Base-by-base conservation (phyloP, 2,888 invertebrate genomes). In the Coenonympha glycerion region DNA sequence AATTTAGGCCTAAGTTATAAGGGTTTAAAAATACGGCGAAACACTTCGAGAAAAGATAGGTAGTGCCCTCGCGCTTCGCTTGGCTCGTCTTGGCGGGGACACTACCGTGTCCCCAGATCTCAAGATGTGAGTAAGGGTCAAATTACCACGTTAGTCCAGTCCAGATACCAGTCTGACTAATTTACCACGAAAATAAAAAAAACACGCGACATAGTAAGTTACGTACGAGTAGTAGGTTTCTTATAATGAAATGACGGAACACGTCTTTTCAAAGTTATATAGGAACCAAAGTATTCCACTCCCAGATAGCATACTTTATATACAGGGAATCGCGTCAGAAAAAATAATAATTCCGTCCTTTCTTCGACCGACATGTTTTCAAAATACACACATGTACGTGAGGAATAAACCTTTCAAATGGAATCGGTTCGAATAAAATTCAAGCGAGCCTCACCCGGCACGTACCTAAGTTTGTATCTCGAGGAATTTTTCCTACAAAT, bases 401-500 rank as follows among this genome's bases (percentile, higher is more conserved):
- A 41, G 30, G 15, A 47, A 47, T 37, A 47, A 42, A 37, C 37
- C 22, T 52, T n/a, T 37, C 31, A 11, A 33, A 45, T 26, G 24
- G 34, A 28, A 49, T 42, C 28, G 49, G 36, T 34, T 34, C 28
- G n/a, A 42, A 47, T 52, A 31, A 44, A 52, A 47, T 52, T 47
- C 42, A n/a, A 42, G 36, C 30, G 6, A 28, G 31, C 18, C 30
- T 37, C 49, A 30, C 42, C 31, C 21, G 13, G 31, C 31, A 33
- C 45, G 37, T 37, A 11, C 16, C 18, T 26, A n/a, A 21, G 30
- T 37, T 50, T 19, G 33, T 50, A 33, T 39, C 18, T 39, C 6
- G 16, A 24, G 16, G 11, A 37, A 49, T 45, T 45, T 45, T 16
- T 50, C 39, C 31, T 28, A 30, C 19, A 50, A 30, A 21, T 24